Conservation (phyloP, 2,888 invertebrate genomes). For the Cryptocheilus praepositus region DNA sequence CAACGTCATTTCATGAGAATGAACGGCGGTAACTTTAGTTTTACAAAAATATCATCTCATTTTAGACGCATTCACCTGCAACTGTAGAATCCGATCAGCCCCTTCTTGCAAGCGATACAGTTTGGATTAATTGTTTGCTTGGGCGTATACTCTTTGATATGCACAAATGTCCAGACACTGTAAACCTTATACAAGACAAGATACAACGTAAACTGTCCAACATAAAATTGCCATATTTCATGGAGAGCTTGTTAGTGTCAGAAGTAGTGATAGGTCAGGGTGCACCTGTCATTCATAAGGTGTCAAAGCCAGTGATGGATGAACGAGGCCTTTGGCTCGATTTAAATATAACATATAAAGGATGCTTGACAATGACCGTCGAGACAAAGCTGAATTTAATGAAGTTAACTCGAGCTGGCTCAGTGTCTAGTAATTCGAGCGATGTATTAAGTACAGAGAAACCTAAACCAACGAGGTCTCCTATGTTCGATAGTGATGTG, state of each 20-base stretch:
- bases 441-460: constrained; percentile 46
- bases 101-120: constrained; percentile 72
- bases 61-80: not conserved
- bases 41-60: constrained; percentile 1
- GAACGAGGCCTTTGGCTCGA: constrained; percentile 93
- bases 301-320: constrained; percentile 83
- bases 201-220: constrained; percentile 91
- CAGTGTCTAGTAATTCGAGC: constrained; percentile 52
- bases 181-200: constrained; percentile 82
- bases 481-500: constrained; percentile 85
- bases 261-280: constrained; percentile 84
- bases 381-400: constrained; percentile 92
- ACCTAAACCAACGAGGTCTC: constrained; percentile 70
- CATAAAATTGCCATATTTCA: constrained; percentile 92
- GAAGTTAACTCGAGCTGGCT: constrained; percentile 77
- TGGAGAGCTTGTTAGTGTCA: constrained; percentile 87
- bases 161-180: constrained; percentile 83
- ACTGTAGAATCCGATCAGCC: constrained; percentile 17
- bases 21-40: not conserved
- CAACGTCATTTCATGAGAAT: not conserved
- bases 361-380: constrained; percentile 86
- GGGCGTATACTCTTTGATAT: constrained; percentile 90
- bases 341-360: constrained; percentile 87
- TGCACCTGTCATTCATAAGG: constrained; percentile 81
- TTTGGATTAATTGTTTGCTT: constrained; percentile 87